phyloP scores from a whole-genome alignment of 2,888 invertebrate species.

The Sesia apiformis region DNA sequence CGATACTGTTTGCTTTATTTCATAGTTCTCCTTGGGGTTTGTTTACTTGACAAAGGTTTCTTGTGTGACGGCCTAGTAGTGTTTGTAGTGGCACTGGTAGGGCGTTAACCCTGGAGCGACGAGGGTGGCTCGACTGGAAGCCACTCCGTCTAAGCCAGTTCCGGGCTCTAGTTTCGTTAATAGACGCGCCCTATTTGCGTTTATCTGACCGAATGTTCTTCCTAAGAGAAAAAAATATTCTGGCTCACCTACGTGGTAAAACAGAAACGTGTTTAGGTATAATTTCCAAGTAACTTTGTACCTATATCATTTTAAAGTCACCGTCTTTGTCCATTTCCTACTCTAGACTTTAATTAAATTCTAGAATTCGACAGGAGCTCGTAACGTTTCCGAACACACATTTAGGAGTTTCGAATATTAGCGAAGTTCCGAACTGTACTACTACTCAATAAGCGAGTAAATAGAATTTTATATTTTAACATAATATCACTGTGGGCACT shows the following conservation, averaged over 20 bases:
- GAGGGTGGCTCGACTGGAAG: constrained; percentile 20
- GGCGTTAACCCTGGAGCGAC: constrained; percentile 23
- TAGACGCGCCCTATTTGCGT: constrained; percentile 24
- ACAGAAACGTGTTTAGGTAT: constrained; percentile 1
- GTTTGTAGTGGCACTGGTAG: constrained; percentile 26
- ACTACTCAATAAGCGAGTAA: too few relatives aligned
- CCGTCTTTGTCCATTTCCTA: too few relatives aligned
- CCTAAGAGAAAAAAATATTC: neutral
- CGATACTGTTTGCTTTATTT: constrained; percentile 17
- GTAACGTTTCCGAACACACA: too few relatives aligned
- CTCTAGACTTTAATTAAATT: too few relatives aligned
- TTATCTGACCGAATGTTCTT: constrained; percentile 12
- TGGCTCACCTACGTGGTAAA: neutral
- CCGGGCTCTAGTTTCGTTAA: constrained; percentile 25
- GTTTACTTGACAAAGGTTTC: constrained; percentile 38
- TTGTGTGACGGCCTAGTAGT: constrained; percentile 31
- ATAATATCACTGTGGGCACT: too few relatives aligned
- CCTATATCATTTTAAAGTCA: too few relatives aligned
- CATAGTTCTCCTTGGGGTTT: constrained; percentile 27
- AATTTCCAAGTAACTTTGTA: too few relatives aligned
- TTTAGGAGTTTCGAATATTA: too few relatives aligned
- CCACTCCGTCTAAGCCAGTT: constrained; percentile 5
- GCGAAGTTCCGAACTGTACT: too few relatives aligned
- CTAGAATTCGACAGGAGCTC: too few relatives aligned
- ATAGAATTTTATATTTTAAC: too few relatives aligned